Evolutionary conservation across 23 tunicate species (phyloP).

Genomic region (Phallusia fumigata): DNA sequence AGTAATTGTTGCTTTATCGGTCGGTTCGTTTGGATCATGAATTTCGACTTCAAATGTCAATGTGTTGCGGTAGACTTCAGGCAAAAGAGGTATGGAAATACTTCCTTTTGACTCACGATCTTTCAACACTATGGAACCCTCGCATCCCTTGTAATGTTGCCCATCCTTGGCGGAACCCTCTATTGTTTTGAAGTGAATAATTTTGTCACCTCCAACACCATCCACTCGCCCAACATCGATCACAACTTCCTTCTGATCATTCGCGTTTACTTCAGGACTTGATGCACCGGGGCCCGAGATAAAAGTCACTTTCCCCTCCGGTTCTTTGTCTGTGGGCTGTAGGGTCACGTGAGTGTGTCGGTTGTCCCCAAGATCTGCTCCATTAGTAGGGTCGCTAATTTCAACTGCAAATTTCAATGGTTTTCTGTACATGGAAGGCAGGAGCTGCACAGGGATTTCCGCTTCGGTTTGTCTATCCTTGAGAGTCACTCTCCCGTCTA

Average conservation of each 20-base stretch:
- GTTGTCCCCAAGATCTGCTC: constrained; percentile 20
- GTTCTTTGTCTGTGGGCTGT: constrained; percentile 9
- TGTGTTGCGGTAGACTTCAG: background rate
- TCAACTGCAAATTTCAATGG: constrained; percentile 45
- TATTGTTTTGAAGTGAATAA: constrained; percentile 35
- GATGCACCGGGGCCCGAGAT: background rate
- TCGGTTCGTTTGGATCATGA: background rate
- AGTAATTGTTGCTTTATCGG: background rate
- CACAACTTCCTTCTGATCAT: background rate
- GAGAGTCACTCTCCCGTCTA: constrained; percentile 33
- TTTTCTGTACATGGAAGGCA: constrained; percentile 1
- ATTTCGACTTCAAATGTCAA: constrained; percentile 40
- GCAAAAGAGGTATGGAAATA: constrained; percentile 36
- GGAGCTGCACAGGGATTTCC: constrained; percentile 34
- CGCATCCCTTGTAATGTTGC: constrained; percentile 42
- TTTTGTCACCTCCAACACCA: constrained; percentile 50
- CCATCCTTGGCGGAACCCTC: constrained; percentile 75
- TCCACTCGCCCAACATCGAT: constrained; percentile 28
- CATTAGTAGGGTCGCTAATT: constrained; percentile 41
- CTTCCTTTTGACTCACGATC: constrained; percentile 33
- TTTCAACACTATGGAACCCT: constrained; percentile 35
- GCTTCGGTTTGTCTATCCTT: constrained; percentile 41
- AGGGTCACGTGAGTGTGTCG: background rate
- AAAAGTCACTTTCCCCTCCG: background rate
- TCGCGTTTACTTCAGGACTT: constrained; percentile 10